phyloP scores from a whole-genome alignment of 2,113 vertebrate genomes.

The Perca flavescens region DNA sequence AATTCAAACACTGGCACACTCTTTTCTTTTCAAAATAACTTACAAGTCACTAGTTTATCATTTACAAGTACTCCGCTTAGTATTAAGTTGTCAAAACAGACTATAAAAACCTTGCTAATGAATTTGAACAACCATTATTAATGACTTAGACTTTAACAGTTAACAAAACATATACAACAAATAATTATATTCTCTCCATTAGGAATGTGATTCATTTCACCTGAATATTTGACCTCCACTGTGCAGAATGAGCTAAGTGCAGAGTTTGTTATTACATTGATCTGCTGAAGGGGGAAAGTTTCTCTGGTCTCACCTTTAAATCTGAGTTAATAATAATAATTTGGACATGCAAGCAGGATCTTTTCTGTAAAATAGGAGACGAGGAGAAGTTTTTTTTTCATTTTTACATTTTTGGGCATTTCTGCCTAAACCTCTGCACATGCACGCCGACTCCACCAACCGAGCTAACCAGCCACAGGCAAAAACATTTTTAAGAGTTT shows the following conservation, averaged over 20 bases:
- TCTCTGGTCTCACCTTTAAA: no score
- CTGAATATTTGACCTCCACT: conserved; percentile 23
- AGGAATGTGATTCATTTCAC: neutral
- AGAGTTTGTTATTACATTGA: conserved; percentile 6
- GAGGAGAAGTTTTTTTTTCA: no score
- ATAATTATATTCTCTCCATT: neutral
- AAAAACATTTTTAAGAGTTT: neutral
- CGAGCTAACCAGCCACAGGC: no score
- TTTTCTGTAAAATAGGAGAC: no score
- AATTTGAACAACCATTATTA: neutral
- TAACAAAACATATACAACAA: neutral
- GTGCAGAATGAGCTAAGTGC: neutral
- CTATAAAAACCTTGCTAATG: neutral
- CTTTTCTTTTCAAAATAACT: neutral
- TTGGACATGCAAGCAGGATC: neutral
- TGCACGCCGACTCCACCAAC: no score
- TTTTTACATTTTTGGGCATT: no score
- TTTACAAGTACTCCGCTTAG: neutral
- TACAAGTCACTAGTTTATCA: neutral
- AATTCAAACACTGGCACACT: neutral
- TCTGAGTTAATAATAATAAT: no score
- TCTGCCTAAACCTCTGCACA: no score
- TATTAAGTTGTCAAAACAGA: no score
- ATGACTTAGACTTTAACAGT: neutral
- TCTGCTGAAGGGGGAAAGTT: neutral